phyloP scores from a whole-genome alignment of 2,113 vertebrate species.

The Festucalex cinctus region DNA sequence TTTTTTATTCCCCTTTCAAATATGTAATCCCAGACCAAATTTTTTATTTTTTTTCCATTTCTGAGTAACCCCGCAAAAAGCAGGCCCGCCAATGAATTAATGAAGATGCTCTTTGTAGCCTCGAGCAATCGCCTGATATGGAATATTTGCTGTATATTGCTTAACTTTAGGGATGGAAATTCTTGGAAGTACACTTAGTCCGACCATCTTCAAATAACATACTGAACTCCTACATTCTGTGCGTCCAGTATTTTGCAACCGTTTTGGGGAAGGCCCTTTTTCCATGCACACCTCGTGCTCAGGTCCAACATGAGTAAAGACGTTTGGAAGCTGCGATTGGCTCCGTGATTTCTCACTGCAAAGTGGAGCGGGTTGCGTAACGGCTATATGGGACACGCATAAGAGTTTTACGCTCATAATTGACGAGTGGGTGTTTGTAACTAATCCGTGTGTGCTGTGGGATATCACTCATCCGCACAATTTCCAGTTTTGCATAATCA shows the following conservation, averaged over 20 bases:
- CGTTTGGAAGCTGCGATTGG: constrained; percentile 23
- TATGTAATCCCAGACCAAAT: constrained; percentile 43
- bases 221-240: background rate
- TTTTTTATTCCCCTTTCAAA: constrained; percentile 13
- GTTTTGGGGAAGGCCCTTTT: background rate
- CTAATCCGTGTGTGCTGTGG: constrained; percentile 59
- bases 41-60: constrained; percentile 29
- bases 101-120: constrained; percentile 50
- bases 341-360: constrained; percentile 34
- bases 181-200: background rate
- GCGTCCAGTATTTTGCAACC: background rate
- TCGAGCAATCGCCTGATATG: constrained; percentile 38
- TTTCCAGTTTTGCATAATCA: constrained; percentile 58
- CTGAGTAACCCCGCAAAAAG: constrained; percentile 35
- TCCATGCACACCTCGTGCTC: background rate
- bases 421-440: constrained; percentile 62
- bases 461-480: constrained; percentile 55
- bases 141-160: constrained; percentile 51
- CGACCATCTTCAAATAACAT: background rate
- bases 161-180: constrained; percentile 26
- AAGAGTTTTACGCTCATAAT: constrained; percentile 64
- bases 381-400: constrained; percentile 51
- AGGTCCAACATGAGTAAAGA: background rate
- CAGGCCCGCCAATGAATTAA: constrained; percentile 54
- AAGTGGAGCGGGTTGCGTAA: constrained; percentile 61